Base-by-base conservation (phyloP, 1,140 invertebrate species). In the Drosophila leontia region DNA sequence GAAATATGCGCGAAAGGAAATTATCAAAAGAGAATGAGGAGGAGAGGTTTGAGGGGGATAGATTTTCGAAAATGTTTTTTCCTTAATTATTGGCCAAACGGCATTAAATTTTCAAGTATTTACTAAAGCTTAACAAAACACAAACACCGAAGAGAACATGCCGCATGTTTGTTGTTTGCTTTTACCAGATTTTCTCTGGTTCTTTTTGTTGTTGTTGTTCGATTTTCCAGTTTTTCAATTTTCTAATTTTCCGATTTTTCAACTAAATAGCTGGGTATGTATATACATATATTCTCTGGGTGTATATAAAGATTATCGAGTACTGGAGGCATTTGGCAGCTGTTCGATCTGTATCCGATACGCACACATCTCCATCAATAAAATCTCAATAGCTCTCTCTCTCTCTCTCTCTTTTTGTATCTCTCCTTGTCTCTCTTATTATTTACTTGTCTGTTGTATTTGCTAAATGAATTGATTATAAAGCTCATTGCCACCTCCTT, bases 81-180 rank as follows among this genome's bases (percentile, higher is more conserved):
- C 61, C 84, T 83, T 87, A 87, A 87, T 87, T 87, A 87, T 87
- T 87, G 72, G 77, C 80, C 84, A 88, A 88, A 90, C 80, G 84
- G 84, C 84, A 88, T 88, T 88, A 80, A 88, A 88, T 88, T 88
- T 84, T 88, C 85, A 88, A 88, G 84, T 88, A 88, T 88, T 88
- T 88, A 88, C 84, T 84, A 77, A 88, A 88, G 76, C 84, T 84
- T 90, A 88, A 88, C 84, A 88, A 84, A 88, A 88, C 74, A 88
- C 71, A 87, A 68, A 67, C 34, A 72, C 2, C 53, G 23, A 57
- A 29, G 47, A 26, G 55, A 70, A 80, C 62, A 71, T 68, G 44
- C 50, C 29, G 29, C 35, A 4, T 23, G 34, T 19, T 15, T 19
- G 51, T 11, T 37, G 12, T 55, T 23, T 19, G 19, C 7, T 55